Base-by-base conservation (phyloP, 2,113 vertebrate genomes). In the Lasiurus cinereus region DNA sequence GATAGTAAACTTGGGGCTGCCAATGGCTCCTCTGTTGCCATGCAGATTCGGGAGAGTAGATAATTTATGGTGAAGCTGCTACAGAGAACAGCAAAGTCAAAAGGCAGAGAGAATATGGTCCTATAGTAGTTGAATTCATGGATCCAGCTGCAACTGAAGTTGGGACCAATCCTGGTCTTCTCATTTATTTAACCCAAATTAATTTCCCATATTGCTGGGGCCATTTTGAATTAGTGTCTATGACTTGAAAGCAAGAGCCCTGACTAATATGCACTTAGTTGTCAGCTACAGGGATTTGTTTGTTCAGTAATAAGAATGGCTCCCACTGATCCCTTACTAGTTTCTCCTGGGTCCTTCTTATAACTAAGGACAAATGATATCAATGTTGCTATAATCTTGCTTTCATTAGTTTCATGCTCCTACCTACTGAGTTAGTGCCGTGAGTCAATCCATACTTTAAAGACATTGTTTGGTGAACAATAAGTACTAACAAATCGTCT, bases 291-390 rank as follows among this genome's bases (percentile, higher is more conserved):
- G 6, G 1, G 52, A 27, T 10, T 33, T 0, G 0, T 12, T 1
- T 39, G 69, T 6, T 39, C 70, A 18, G 21, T 2, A 54, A 8
- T 0, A 2, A 22, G 52, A 8, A 4, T 1, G 59, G 36, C 8
- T 22, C 36, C 3, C 0, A 0, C 33, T 8, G 10, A 29, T 7
- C 12, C 18, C 36, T n/a, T 0, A 5, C 70, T 64, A 62, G 69
- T 36, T 4, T n/a, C 59, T 87, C 43, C 39, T 4, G 16, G 19
- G 22, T 0, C n/a, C 78, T 21, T 46, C 22, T 9, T 1, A 2
- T 4, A 46, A 72, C 18, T 5, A 1, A 74, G 16, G 11, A 16
- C 72, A n/a, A 3, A 0, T 11, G 1, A 0, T 0, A 4, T 29
- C 50, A 8, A 3, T 8, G 4, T 11, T 4, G 27, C 50, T 29